A percentile compares a stretch with the other conserved stretches of the same genome.
Conservation (phyloP, 2,797 vertebrate species). For the Chiloscyllium punctatum region DNA sequence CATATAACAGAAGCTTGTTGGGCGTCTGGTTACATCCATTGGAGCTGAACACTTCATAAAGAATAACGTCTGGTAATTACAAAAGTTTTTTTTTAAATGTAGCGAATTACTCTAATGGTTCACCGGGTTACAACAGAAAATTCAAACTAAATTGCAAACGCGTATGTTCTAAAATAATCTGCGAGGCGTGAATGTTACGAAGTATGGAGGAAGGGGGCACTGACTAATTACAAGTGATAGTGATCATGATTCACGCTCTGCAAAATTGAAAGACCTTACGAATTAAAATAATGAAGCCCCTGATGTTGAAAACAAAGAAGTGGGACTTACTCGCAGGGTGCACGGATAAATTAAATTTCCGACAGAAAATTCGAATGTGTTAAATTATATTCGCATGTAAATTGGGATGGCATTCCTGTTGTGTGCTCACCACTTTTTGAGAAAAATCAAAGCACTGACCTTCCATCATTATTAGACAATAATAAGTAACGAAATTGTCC, state of each 20-base stretch:
- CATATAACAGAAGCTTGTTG: neutral
- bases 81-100: neutral
- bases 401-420: neutral
- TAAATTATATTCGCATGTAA: neutral
- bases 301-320: neutral
- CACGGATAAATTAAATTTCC: neutral
- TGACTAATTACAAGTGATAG: neutral
- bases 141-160: slow-evolving; percentile 1
- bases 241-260: neutral
- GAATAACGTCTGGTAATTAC: slow-evolving; percentile 31
- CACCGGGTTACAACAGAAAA: neutral
- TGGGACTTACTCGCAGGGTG: neutral
- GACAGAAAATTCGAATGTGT: neutral
- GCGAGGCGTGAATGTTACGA: neutral
- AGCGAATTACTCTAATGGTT: neutral
- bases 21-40: neutral
- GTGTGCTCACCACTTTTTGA: neutral
- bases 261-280: neutral
- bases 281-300: neutral
- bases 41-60: slow-evolving; percentile 2
- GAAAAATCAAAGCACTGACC: neutral
- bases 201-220: neutral
- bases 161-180: neutral
- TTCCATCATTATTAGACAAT: neutral
- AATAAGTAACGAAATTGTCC: neutral